Evolutionary conservation across 2,113 vertebrate species (phyloP).

Genomic region (Heloderma charlesbogerti): DNA sequence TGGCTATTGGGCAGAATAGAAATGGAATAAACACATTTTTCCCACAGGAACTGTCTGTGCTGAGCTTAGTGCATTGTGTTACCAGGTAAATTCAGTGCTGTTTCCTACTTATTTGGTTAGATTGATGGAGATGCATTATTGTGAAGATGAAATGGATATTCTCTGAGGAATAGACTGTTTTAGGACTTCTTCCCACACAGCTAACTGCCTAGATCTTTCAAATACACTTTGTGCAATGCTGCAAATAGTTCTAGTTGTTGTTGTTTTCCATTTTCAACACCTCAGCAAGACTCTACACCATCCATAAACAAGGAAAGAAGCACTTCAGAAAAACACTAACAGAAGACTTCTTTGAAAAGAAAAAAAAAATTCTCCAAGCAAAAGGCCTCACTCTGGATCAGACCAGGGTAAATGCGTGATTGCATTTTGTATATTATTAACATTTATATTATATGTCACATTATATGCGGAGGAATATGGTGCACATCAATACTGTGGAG

Average conservation of each 20-base stretch:
- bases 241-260: not conserved
- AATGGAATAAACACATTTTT: not conserved
- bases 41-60: not conserved
- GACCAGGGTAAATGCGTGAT: not conserved
- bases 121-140: not conserved
- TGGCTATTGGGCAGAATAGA: too few relatives aligned
- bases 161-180: not conserved
- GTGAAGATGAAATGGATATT: not conserved
- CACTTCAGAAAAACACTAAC: not conserved
- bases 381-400: not conserved
- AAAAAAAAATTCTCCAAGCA: constrained; percentile 19
- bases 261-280: not conserved
- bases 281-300: not conserved
- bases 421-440: not conserved
- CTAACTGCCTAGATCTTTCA: constrained; percentile 7
- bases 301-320: not conserved
- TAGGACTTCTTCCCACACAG: not conserved
- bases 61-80: constrained; percentile 9
- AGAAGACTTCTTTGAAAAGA: not conserved
- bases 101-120: not conserved
- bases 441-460: not conserved
- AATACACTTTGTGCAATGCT: not conserved
- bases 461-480: not conserved
- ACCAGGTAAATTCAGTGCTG: not conserved
- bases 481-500: not conserved